Evolutionary conservation across 2,797 vertebrate genomes (phyloP), one percentile per base, ranked within the genome.

Genomic region (Anguilla obscura): DNA sequence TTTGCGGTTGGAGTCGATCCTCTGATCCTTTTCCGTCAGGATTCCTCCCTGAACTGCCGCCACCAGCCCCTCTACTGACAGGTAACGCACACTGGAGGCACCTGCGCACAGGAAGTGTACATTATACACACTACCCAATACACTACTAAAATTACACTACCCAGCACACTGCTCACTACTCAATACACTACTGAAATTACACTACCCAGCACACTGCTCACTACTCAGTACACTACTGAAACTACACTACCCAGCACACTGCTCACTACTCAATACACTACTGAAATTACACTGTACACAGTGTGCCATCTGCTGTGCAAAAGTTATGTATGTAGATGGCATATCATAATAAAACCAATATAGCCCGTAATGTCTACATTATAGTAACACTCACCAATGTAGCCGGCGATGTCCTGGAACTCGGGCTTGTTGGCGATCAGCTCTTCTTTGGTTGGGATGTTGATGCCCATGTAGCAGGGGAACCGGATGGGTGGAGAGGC

Each of bases 401-500:
- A 97, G 88, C 96, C 97, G 56, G 98, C 98, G 88, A 99, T 97
- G 92, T 97, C 95, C 87, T 94, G 92, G 92, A 99, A 99, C 96
- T 99, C 98, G 9, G 98, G 98, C 92, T 94, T 98, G 94, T 99
- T 99, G 90, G 99, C 99, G 84, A 99, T 99, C 80, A 99, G 97
- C 93, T 99, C 99, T 93, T 99, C 99, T 94, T 98, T 99, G 86
- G 99, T 99, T 88, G 99, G 98, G 91, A 99, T 99, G 90, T 99
- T 99, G 93, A 99, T 99, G 90, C 99, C 99, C 98, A 99, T 99
- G 93, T 99, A 99, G 92, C 99, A 99, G 1, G 99, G 99, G 90
- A 96, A 97, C 92, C 91, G 96, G 93, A 99, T 98, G 0, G 98
- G 98, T 76, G 99, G 99, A 84, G 99, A 99, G 86, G 99, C 98